These are phyloP conservation scores for Pseudomugil tenellus DNA, from an alignment of 2,797 vertebrate species.

Conservation along the genomic window DNA sequence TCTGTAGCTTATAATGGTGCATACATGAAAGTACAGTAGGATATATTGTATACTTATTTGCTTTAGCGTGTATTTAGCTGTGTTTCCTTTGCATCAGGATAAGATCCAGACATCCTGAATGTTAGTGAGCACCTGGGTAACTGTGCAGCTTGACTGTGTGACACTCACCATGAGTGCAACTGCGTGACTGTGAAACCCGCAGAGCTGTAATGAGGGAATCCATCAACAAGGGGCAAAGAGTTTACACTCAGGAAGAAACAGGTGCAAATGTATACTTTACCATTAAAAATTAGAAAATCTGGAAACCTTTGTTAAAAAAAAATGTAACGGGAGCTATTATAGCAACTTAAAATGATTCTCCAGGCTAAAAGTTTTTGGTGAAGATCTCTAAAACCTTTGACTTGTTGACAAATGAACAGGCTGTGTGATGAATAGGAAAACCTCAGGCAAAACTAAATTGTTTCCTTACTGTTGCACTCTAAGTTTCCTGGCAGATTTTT, in stretches of 20 bases:
- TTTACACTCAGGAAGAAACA: constrained; percentile 54
- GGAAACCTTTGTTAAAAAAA: constrained; percentile 24
- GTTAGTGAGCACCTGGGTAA: constrained; percentile 56
- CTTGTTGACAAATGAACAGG: constrained; percentile 55
- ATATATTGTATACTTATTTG: constrained; percentile 22
- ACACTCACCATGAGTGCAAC: constrained; percentile 51
- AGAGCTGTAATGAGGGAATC: constrained; percentile 69
- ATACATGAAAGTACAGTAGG: constrained; percentile 10
- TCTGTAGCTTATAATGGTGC: constrained; percentile 2
- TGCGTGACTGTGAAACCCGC: constrained; percentile 53
- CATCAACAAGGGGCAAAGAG: constrained; percentile 65
- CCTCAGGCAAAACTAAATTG: constrained; percentile 58
- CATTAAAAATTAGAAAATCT: constrained; percentile 10
- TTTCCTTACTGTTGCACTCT: constrained; percentile 57
- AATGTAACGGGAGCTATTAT: constrained; percentile 33
- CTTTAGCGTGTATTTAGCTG: constrained; percentile 16
- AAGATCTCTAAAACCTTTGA: constrained; percentile 44
- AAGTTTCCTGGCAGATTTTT: constrained; percentile 42
- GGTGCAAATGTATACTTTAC: constrained; percentile 49
- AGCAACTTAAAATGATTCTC: constrained; percentile 39
- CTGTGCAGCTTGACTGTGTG: constrained; percentile 61
- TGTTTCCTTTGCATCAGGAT: constrained; percentile 43
- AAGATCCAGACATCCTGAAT: constrained; percentile 38
- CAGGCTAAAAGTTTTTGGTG: constrained; percentile 16
- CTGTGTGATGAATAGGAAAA: constrained; percentile 65